Evolutionary conservation across 2,797 vertebrate genomes (phyloP).

Genomic region (Pseudomugil tenellus): DNA sequence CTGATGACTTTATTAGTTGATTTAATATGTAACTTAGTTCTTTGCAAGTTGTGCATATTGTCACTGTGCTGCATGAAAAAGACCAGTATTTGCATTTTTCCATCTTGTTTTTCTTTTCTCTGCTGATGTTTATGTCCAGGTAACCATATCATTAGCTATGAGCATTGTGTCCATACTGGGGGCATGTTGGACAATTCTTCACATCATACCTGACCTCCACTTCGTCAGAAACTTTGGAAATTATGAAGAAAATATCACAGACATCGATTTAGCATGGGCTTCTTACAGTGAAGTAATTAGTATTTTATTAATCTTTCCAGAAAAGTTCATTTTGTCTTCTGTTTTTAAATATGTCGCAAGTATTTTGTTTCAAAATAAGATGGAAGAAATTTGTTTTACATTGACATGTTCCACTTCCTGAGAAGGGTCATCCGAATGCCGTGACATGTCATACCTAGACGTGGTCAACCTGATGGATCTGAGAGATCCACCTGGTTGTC

Average conservation of each 20-base stretch:
- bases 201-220: accelerated
- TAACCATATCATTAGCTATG: constrained; percentile 62
- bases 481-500: no score
- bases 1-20: no score
- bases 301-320: not conserved
- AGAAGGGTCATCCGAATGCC: no score
- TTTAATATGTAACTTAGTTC: not conserved
- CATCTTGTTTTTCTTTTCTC: constrained; percentile 6
- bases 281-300: constrained; percentile 15
- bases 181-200: constrained; percentile 16
- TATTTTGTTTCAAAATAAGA: no score
- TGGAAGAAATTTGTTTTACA: no score
- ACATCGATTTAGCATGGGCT: accelerated
- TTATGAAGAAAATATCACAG: not conserved
- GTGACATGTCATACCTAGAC: no score
- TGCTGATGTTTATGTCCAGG: constrained; percentile 41
- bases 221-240: accelerated
- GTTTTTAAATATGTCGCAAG: no score
- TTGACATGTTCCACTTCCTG: no score
- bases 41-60: not conserved
- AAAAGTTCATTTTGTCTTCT: no score
- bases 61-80: not conserved
- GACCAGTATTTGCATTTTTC: not conserved
- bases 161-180: constrained; percentile 52
- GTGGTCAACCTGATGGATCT: no score